Evolutionary conservation across 2,797 vertebrate genomes (phyloP).

Genomic region (Lutjanus argentimaculatus): DNA sequence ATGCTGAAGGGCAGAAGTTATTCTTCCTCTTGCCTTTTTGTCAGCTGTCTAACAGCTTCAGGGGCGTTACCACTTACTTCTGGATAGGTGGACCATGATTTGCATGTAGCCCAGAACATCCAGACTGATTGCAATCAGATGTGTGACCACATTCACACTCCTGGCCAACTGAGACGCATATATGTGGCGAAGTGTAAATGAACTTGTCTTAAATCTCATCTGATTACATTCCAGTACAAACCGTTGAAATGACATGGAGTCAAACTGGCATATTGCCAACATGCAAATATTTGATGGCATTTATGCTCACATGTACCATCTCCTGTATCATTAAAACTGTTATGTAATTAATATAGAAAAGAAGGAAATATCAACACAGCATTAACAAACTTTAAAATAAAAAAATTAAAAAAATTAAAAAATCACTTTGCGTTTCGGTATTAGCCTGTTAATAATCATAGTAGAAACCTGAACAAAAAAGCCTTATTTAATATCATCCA

Average conservation of each 20-base stretch:
- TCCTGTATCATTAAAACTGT: neutral
- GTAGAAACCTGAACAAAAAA: neutral
- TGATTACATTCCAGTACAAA: neutral
- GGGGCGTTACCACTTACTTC: neutral
- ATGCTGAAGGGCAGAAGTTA: too few species aligned
- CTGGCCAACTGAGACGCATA: neutral
- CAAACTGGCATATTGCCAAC: neutral
- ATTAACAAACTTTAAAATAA: too few species aligned
- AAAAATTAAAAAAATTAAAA: too few species aligned
- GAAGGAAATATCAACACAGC: too few species aligned
- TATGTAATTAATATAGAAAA: neutral
- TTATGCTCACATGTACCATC: neutral
- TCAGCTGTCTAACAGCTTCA: neutral
- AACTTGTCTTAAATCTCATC: neutral
- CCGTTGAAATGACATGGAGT: neutral
- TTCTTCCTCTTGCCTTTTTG: too few species aligned
- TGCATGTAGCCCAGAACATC: neutral
- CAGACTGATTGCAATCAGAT: neutral
- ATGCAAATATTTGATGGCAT: constrained; percentile 1
- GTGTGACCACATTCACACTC: neutral
- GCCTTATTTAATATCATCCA: neutral
- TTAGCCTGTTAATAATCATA: neutral
- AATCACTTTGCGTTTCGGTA: too few species aligned
- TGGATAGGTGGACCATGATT: neutral
- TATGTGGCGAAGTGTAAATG: neutral